Conservation (phyloP, 2,888 invertebrate genomes). For the Molorchus minor region DNA sequence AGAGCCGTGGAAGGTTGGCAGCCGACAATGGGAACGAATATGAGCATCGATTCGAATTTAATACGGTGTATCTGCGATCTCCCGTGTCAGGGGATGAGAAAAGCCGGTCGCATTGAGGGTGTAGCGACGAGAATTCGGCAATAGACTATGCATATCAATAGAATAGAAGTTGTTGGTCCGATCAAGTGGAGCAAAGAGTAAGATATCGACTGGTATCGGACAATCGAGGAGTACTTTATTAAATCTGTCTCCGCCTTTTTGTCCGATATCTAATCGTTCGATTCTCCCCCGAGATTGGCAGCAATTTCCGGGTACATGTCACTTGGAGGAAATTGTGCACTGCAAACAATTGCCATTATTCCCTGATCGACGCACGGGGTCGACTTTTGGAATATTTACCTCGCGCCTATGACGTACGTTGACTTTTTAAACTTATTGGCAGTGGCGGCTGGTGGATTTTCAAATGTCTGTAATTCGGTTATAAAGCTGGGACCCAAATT, state of each 20-base stretch:
- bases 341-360: slow-evolving; percentile 61
- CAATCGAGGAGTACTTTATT: slow-evolving; percentile 62
- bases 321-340: slow-evolving; percentile 62
- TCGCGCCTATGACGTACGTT: no score
- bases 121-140: slow-evolving; percentile 38
- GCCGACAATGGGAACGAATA: slow-evolving; percentile 44
- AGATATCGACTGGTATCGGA: slow-evolving; percentile 54
- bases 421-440: no score
- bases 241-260: slow-evolving; percentile 61
- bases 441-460: no score
- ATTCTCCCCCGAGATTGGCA: slow-evolving; percentile 62
- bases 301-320: slow-evolving; percentile 65
- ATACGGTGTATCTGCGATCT: slow-evolving; percentile 44
- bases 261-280: slow-evolving; percentile 61
- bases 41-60: slow-evolving; percentile 50
- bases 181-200: slow-evolving; percentile 55
- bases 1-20: slow-evolving; percentile 29
- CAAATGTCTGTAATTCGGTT: no score
- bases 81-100: slow-evolving; percentile 36
- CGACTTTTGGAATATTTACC: no score
- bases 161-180: slow-evolving; percentile 43
- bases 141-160: slow-evolving; percentile 60
- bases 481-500: no score
- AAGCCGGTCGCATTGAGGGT: slow-evolving; percentile 36
- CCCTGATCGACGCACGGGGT: slow-evolving; percentile 36